Conservation (phyloP, 2,113 vertebrate genomes). For the Taurulus bubalis region DNA sequence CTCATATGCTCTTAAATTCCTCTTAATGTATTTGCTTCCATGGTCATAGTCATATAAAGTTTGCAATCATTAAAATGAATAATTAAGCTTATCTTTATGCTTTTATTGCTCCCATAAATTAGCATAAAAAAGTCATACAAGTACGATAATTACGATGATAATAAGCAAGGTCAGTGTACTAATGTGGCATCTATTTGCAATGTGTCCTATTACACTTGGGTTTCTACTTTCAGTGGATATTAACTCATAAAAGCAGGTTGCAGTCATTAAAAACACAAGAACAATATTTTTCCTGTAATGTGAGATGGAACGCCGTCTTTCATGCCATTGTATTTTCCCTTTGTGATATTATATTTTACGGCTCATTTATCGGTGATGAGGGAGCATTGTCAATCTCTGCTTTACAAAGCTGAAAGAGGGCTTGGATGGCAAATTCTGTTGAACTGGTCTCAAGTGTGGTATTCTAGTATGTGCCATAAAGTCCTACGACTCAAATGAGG, state of each 20-base stretch:
- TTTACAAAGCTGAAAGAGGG: conserved; percentile 40
- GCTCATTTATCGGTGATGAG: conserved; percentile 57
- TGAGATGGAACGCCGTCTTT: conserved; percentile 48
- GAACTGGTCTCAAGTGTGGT: conserved; percentile 59
- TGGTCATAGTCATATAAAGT: neutral
- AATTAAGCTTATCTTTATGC: neutral
- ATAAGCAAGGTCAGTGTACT: conserved; percentile 19
- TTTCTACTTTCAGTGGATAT: conserved; percentile 11
- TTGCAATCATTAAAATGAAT: conserved; percentile 4
- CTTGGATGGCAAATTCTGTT: conserved; percentile 33
- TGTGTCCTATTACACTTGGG: conserved; percentile 1
- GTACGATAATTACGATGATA: conserved; percentile 10
- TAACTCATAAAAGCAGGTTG: conserved; percentile 31
- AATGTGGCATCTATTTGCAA: neutral
- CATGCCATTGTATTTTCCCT: conserved; percentile 41
- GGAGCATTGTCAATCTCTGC: conserved; percentile 50
- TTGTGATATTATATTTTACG: conserved; percentile 57
- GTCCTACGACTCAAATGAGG: conserved; percentile 46
- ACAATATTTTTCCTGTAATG: conserved; percentile 39
- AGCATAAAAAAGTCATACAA: conserved; percentile 4
- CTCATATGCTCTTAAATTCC: neutral
- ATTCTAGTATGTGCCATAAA: conserved; percentile 47
- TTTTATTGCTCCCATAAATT: neutral
- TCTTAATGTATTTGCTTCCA: conserved; percentile 2
- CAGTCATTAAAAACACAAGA: conserved; percentile 39